These are phyloP conservation scores for Aspidapion aeneum DNA, from an alignment of 2,888 invertebrate species.

Conservation along the genomic window DNA sequence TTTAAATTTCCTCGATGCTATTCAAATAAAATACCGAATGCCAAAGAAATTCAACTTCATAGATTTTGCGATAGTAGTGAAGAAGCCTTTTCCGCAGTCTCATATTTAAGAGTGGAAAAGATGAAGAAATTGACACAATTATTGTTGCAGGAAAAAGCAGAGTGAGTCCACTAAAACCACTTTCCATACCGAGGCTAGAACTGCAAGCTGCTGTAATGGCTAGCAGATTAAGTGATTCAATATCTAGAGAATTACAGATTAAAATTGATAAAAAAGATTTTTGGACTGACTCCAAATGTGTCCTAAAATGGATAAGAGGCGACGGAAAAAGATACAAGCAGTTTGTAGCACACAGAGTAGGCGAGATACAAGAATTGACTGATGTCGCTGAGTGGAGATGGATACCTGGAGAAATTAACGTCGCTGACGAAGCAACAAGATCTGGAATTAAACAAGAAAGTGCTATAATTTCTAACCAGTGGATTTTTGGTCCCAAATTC, in stretches of 20 bases:
- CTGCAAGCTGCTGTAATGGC: not conserved
- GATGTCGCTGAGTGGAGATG: not conserved
- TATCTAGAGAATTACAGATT: not conserved
- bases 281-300: not conserved
- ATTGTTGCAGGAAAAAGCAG: not conserved
- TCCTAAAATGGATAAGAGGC: not conserved
- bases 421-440: not conserved
- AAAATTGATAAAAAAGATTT: not conserved
- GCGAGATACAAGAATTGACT: conserved; percentile 8
- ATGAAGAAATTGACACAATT: not conserved
- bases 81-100: not conserved
- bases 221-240: not conserved
- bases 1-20: not conserved
- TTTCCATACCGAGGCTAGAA: not conserved
- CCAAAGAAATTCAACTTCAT: not conserved
- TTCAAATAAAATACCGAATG: not conserved
- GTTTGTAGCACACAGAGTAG: not conserved
- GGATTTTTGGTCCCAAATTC: not conserved
- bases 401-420: not conserved
- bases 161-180: not conserved
- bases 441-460: not conserved
- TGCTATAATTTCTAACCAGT: not conserved
- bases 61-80: not conserved
- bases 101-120: not conserved
- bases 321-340: not conserved